phyloP scores from a whole-genome alignment of 1,140 invertebrate genomes.

The Magallana ariakensis region DNA sequence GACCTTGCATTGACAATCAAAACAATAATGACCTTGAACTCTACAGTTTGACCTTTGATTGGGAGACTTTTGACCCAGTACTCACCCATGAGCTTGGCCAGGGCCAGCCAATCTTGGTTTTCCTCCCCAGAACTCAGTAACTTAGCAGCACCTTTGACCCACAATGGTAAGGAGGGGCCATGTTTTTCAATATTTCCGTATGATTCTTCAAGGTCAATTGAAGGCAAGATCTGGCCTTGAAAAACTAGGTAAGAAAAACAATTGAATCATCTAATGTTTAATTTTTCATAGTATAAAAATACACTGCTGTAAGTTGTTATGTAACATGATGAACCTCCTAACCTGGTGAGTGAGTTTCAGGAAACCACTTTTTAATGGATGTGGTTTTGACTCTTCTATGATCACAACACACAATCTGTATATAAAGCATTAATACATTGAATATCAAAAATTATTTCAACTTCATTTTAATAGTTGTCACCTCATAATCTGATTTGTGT shows the following conservation, averaged over 20 bases:
- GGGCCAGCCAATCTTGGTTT: constrained; percentile 79
- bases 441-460: too few species aligned
- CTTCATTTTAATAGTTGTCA: too few species aligned
- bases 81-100: constrained; percentile 78
- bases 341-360: constrained; percentile 67
- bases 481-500: too few species aligned
- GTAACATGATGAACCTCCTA: not conserved
- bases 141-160: constrained; percentile 80
- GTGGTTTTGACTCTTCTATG: constrained; percentile 79
- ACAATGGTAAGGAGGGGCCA: constrained; percentile 71
- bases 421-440: constrained; percentile 42
- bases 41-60: too few species aligned
- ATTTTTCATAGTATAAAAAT: not conserved
- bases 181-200: constrained; percentile 73
- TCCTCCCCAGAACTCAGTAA: constrained; percentile 76
- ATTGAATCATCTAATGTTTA: not conserved
- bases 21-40: too few species aligned
- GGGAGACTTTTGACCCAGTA: not conserved
- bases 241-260: constrained; percentile 61
- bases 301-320: not conserved
- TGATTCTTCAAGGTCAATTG: constrained; percentile 59
- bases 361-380: constrained; percentile 78
- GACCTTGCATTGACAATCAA: too few species aligned
- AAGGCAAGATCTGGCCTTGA: constrained; percentile 69
- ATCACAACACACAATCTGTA: constrained; percentile 79